Percentiles rank a stretch among this genome's conserved stretches.
Evolutionary conservation across 2,797 vertebrate genomes (phyloP).

Genomic region (Octomys mimax): DNA sequence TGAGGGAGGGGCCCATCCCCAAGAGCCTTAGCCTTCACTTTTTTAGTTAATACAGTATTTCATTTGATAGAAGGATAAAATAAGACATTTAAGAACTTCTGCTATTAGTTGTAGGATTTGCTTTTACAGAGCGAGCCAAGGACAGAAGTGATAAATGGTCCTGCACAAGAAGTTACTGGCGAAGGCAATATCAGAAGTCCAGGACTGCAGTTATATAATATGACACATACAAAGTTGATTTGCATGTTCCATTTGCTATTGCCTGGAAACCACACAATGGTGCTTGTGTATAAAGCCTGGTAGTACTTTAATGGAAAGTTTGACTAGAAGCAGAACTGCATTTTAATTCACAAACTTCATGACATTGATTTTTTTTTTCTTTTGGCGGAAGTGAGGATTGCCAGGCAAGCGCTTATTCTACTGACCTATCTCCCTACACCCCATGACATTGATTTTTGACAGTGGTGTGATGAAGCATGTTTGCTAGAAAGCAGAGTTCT

Average conservation of each 20-base stretch:
- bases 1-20: background rate
- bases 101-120: background rate
- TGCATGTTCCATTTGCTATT: background rate
- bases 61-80: conserved; percentile 7
- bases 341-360: background rate
- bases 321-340: background rate
- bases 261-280: background rate
- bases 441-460: background rate
- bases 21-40: background rate
- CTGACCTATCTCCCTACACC: no score
- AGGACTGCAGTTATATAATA: background rate
- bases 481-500: conserved; percentile 24
- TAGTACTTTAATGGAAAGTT: background rate
- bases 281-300: background rate
- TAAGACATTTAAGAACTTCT: background rate
- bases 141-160: background rate
- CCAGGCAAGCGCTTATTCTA: no score
- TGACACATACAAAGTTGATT: background rate
- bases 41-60: background rate
- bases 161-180: background rate
- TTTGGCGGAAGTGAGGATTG: no score
- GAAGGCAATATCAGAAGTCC: background rate
- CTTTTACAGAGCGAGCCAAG: background rate
- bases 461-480: background rate
- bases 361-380: background rate